These are phyloP conservation scores for Pasiphila rectangulata DNA, from an alignment of 2,888 invertebrate species.

Conservation along the genomic window DNA sequence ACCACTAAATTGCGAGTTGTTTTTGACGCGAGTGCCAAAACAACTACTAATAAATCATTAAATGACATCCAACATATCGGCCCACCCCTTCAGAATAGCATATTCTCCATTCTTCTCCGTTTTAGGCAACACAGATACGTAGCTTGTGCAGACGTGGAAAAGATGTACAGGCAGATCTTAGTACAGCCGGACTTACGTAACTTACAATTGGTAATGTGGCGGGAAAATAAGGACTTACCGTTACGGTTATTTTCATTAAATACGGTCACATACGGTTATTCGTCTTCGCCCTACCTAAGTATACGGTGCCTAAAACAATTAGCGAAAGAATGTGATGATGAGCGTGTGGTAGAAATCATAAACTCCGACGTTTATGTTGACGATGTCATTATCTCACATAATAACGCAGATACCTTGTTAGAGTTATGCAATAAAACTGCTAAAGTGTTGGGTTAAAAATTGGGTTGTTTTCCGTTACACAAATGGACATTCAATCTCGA, in stretches of 20 bases:
- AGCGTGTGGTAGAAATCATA: background rate
- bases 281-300: background rate
- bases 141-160: too few species aligned
- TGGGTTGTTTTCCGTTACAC: background rate
- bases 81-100: background rate
- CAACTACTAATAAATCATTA: background rate
- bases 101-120: background rate
- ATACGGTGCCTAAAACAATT: background rate
- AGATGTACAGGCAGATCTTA: background rate
- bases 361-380: background rate
- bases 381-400: background rate
- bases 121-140: too few species aligned
- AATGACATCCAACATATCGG: background rate
- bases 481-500: background rate
- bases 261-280: background rate
- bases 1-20: too few species aligned
- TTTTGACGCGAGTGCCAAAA: too few species aligned
- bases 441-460: background rate
- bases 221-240: background rate
- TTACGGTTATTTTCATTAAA: background rate
- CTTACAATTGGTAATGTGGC: background rate
- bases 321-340: background rate
- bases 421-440: background rate
- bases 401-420: background rate
- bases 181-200: background rate